Conservation (phyloP, 2,113 vertebrate genomes). For the Dasyurus viverrinus region DNA sequence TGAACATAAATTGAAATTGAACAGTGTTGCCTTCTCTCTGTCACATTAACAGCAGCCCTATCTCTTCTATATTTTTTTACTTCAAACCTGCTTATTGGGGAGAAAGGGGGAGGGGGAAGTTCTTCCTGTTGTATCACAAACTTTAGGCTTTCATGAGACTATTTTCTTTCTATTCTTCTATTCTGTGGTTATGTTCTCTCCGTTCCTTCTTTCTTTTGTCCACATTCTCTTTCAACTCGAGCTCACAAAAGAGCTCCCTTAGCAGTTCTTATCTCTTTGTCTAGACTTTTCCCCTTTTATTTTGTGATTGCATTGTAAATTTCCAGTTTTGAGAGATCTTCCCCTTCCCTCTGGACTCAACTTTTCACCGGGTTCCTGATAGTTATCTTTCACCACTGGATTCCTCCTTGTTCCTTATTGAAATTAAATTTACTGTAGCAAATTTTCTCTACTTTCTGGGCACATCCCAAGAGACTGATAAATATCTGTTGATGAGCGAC, state of each 20-base stretch:
- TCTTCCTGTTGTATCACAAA: background rate
- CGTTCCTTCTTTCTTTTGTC: background rate
- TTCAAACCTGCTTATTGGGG: background rate
- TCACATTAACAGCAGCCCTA: no score
- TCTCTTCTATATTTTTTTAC: background rate
- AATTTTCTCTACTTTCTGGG: no score
- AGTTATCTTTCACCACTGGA: background rate
- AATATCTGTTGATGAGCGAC: no score
- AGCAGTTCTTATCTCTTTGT: background rate
- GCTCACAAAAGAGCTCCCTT: background rate
- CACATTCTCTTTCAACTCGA: background rate
- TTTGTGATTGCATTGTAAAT: background rate
- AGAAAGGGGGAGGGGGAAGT: background rate
- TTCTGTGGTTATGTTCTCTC: background rate
- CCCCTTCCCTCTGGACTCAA: background rate
- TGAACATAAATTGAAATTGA: no score
- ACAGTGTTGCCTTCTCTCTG: no score
- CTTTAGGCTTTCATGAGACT: background rate
- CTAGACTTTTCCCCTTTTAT: background rate
- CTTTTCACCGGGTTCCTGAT: background rate
- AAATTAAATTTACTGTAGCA: background rate
- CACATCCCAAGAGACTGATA: no score
- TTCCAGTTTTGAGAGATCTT: background rate
- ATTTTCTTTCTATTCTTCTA: background rate
- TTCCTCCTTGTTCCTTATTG: background rate